Percentiles rank a stretch among this genome's conserved stretches.
phyloP scores from a whole-genome alignment of 2,888 invertebrate genomes.

The Aleiodes leptofemur region DNA sequence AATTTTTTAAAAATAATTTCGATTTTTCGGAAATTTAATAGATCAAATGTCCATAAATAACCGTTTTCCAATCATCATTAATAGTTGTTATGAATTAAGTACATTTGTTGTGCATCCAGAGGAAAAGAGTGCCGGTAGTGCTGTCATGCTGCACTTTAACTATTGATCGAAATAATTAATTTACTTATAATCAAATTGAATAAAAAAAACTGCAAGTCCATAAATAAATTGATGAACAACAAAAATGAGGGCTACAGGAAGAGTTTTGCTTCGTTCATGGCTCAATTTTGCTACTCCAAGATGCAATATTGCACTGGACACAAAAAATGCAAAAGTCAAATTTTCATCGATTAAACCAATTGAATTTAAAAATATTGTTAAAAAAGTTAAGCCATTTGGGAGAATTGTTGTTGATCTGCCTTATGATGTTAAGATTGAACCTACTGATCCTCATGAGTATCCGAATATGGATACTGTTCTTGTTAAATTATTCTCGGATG shows the following conservation, averaged over 20 bases:
- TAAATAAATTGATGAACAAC: no score
- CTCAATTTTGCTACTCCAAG: background rate
- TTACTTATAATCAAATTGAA: no score
- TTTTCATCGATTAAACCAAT: constrained; percentile 28
- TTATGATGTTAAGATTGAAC: constrained; percentile 54
- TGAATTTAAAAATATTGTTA: constrained; percentile 45
- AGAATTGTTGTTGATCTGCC: constrained; percentile 56
- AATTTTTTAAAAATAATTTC: no score
- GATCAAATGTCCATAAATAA: no score
- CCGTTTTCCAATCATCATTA: no score
- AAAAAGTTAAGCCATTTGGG: constrained; percentile 56
- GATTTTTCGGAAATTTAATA: no score
- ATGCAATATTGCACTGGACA: constrained; percentile 9
- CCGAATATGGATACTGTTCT: constrained; percentile 56
- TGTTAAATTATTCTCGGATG: constrained; percentile 49
- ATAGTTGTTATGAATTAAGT: no score
- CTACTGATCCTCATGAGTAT: constrained; percentile 58
- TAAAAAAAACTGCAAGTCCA: no score
- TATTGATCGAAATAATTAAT: no score
- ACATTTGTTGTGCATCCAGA: no score
- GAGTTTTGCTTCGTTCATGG: constrained; percentile 5
- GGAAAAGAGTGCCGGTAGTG: no score
- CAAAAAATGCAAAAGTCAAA: constrained; percentile 7
- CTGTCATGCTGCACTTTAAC: no score
- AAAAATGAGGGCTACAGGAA: background rate